Conservation (phyloP, 2,888 invertebrate species). For the Parascotia fuliginaria region DNA sequence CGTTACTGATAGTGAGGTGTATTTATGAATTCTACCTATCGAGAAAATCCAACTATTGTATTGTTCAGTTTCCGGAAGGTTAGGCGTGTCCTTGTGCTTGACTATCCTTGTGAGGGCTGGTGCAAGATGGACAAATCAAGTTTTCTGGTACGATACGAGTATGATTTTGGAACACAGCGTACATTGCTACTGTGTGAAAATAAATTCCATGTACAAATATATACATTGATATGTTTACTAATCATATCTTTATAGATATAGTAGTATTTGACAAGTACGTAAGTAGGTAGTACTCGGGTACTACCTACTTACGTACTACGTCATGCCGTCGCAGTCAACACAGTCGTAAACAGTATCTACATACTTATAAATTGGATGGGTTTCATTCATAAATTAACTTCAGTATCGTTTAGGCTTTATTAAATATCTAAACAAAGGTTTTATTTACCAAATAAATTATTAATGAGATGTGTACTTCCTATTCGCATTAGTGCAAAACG, state of each 20-base stretch:
- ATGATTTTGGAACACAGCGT: background rate
- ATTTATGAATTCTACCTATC: constrained; percentile 59
- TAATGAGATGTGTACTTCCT: constrained; percentile 16
- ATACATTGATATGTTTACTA: constrained; percentile 37
- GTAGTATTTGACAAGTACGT: constrained; percentile 1
- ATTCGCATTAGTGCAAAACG: constrained; percentile 9
- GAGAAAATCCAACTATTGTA: constrained; percentile 36
- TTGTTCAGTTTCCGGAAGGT: constrained; percentile 27
- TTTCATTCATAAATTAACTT: too few species aligned
- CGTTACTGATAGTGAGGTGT: constrained; percentile 76
- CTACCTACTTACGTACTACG: constrained; percentile 4
- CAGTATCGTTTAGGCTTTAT: too few species aligned
- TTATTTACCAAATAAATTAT: constrained; percentile 1
- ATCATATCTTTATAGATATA: constrained; percentile 34
- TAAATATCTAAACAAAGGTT: background rate
- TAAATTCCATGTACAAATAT: constrained; percentile 24
- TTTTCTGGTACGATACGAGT: background rate
- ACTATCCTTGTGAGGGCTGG: background rate
- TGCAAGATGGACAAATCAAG: background rate
- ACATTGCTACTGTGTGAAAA: constrained; percentile 21
- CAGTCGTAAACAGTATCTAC: constrained; percentile 25
- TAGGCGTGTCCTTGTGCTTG: constrained; percentile 6
- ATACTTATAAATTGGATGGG: too few species aligned
- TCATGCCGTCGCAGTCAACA: constrained; percentile 22
- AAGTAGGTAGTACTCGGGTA: constrained; percentile 1